phyloP scores from a whole-genome alignment of 1,140 invertebrate genomes.

The Lepeophtheirus salmonis region DNA sequence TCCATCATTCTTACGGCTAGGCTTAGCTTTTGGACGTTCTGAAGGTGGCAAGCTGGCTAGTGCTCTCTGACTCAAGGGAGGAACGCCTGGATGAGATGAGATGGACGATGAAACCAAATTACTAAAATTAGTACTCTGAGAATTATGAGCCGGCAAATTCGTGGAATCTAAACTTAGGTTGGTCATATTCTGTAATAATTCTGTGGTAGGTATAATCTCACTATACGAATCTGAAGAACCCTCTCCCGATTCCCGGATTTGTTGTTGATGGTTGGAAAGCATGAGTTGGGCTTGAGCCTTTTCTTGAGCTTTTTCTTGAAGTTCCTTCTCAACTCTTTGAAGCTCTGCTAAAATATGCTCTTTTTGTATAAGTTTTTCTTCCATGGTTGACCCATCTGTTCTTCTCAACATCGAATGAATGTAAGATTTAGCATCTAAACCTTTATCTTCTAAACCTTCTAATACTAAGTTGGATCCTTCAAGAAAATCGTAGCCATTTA shows the following conservation, averaged over 20 bases:
- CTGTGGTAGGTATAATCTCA: neutral
- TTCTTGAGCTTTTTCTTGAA: too few species aligned
- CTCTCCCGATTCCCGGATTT: neutral
- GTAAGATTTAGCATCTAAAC: constrained; percentile 28
- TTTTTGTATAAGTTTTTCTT: constrained; percentile 47
- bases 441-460: constrained; percentile 19
- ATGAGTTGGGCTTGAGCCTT: constrained; percentile 42
- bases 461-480: neutral
- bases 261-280: too few species aligned
- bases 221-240: neutral
- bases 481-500: constrained; percentile 6
- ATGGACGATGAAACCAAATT: neutral
- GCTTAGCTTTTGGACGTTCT: constrained; percentile 56
- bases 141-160: neutral
- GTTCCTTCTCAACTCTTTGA: constrained; percentile 30
- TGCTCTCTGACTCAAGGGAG: neutral
- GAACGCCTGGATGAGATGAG: neutral
- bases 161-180: neutral
- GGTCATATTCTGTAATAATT: neutral
- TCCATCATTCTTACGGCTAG: constrained; percentile 50
- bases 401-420: constrained; percentile 30
- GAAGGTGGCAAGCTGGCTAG: constrained; percentile 38
- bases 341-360: constrained; percentile 57
- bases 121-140: neutral
- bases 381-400: constrained; percentile 25